A percentile compares a stretch with the other conserved stretches of the same genome.
Evolutionary conservation across 1,140 invertebrate genomes (phyloP).

Genomic region (Leptonema lineaticorne): DNA sequence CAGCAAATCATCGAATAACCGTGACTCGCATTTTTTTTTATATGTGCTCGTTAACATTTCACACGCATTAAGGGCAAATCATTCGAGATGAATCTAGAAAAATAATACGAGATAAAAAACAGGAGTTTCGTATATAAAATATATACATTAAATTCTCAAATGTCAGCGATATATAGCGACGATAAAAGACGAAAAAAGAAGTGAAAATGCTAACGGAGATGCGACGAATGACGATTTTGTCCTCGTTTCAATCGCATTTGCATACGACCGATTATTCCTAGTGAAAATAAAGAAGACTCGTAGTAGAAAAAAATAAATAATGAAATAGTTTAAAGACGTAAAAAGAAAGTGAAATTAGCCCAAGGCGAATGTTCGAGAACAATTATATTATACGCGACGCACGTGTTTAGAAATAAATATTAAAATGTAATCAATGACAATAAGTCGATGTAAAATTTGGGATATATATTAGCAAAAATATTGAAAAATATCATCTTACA

Average conservation of each 20-base stretch:
- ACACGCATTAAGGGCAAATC: background rate
- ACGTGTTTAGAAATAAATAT: background rate
- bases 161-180: background rate
- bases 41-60: conserved; percentile 1
- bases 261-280: background rate
- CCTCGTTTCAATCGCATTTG: background rate
- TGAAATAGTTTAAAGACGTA: too few relatives aligned
- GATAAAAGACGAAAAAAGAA: background rate
- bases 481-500: too few relatives aligned
- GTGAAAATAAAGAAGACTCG: background rate
- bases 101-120: too few relatives aligned
- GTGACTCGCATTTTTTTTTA: too few relatives aligned
- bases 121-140: too few relatives aligned
- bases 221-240: too few relatives aligned
- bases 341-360: background rate
- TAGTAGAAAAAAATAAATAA: background rate
- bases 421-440: too few relatives aligned
- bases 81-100: background rate
- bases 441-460: too few relatives aligned
- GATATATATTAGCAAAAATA: too few relatives aligned
- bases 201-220: background rate
- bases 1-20: too few relatives aligned
- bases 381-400: background rate
- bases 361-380: background rate
- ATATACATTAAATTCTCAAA: too few relatives aligned